A percentile compares a stretch with the other conserved stretches of the same genome.
These are phyloP conservation scores for Chionomys nivalis DNA, from an alignment of 2,113 vertebrate genomes.

Conservation along the genomic window DNA sequence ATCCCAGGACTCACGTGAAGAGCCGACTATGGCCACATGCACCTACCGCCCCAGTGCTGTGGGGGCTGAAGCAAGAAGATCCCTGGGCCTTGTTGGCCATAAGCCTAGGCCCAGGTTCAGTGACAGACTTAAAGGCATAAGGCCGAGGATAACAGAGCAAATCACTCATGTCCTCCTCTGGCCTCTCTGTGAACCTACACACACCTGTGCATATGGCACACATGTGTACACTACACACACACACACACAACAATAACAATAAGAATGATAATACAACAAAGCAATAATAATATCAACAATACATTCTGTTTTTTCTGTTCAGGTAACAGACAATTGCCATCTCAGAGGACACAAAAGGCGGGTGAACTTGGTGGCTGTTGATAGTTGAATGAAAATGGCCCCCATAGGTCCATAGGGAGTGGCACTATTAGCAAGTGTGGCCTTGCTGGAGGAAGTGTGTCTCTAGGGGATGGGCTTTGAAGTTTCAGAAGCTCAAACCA, in stretches of 20 bases:
- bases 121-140: neutral
- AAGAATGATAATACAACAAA: neutral
- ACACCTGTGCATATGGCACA: neutral
- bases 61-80: too few species aligned
- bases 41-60: neutral
- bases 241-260: neutral
- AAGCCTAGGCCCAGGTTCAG: neutral
- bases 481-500: neutral
- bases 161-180: neutral
- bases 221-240: neutral
- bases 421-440: neutral
- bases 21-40: neutral
- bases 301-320: neutral
- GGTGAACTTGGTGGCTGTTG: neutral
- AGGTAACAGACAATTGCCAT: neutral
- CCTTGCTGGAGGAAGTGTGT: neutral
- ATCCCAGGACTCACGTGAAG: neutral
- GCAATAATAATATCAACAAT: neutral
- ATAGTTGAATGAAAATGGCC: neutral
- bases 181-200: neutral
- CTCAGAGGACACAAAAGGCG: conserved; percentile 8
- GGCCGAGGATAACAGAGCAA: too few species aligned
- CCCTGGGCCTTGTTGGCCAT: neutral
- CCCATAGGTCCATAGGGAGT: neutral
- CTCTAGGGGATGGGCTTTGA: neutral